Conservation (phyloP, 2,797 vertebrate species). For the Myotis findleyi region DNA sequence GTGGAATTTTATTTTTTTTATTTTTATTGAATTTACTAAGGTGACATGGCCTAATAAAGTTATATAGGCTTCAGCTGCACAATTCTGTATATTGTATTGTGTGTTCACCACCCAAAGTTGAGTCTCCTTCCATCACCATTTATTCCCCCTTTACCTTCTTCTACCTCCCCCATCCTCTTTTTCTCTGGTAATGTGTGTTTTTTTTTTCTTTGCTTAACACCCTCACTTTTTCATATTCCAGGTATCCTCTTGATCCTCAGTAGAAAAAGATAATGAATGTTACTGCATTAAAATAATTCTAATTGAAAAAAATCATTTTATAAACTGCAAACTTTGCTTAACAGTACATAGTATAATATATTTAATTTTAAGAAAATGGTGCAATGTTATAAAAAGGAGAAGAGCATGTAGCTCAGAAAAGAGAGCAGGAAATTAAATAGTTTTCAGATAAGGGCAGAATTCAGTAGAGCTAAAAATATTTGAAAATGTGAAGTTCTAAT, state of each 20-base stretch:
- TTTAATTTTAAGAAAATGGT: neutral
- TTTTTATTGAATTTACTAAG: neutral
- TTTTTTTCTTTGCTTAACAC: neutral
- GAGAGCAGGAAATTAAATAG: constrained; percentile 3
- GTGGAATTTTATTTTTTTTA: neutral
- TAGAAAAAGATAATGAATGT: constrained; percentile 8
- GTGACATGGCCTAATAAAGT: neutral
- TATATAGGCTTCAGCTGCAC: neutral
- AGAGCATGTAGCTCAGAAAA: neutral
- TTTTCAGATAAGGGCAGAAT: constrained; percentile 29
- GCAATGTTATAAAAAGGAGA: neutral
- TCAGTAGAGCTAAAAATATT: constrained; percentile 24
- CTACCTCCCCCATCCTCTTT: neutral
- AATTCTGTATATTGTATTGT: neutral
- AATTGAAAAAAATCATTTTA: constrained; percentile 59
- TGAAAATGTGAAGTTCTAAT: constrained; percentile 2
- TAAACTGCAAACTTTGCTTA: constrained; percentile 21
- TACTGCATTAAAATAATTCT: constrained; percentile 53
- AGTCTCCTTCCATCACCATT: neutral
- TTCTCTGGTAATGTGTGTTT: neutral
- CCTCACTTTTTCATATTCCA: neutral
- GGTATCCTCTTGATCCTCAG: neutral
- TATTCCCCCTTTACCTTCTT: neutral
- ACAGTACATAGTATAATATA: neutral
- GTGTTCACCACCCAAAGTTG: neutral